Evolutionary conservation across 2,888 invertebrate species (phyloP).

Genomic region (Caenorhabditis panamensis): DNA sequence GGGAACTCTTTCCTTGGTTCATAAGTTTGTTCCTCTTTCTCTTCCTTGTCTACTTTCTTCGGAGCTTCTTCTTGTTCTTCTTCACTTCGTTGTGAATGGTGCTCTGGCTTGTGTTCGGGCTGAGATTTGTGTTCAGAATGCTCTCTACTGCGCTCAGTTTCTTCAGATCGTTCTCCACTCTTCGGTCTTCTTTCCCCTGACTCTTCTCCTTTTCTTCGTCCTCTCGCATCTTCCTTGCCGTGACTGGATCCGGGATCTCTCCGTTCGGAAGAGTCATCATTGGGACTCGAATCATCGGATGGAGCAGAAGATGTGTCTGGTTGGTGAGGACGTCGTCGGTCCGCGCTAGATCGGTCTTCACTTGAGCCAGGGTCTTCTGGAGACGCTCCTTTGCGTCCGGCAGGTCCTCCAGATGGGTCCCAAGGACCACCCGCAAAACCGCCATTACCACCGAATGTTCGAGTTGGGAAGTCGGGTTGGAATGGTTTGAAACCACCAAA

Average conservation of each 20-base stretch:
- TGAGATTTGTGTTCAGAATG: too few relatives aligned
- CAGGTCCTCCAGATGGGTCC: slow-evolving; percentile 59
- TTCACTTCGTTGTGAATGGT: not conserved
- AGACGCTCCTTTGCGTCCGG: slow-evolving; percentile 50
- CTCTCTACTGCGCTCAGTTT: not conserved
- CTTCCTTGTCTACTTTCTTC: slow-evolving; percentile 8
- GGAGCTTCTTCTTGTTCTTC: slow-evolving; percentile 2
- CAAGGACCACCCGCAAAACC: slow-evolving; percentile 65
- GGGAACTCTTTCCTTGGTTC: slow-evolving; percentile 43
- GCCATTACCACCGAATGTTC: slow-evolving; percentile 64
- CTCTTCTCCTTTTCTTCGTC: slow-evolving; percentile 23
- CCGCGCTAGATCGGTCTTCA: slow-evolving; percentile 52
- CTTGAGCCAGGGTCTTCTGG: slow-evolving; percentile 45
- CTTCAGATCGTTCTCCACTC: slow-evolving; percentile 25
- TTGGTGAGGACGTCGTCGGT: slow-evolving; percentile 59
- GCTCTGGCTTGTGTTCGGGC: too few relatives aligned
- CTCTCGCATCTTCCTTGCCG: slow-evolving; percentile 54
- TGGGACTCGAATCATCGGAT: slow-evolving; percentile 58
- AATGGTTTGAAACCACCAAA: slow-evolving; percentile 56
- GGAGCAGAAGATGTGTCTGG: slow-evolving; percentile 52
- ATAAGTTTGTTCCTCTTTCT: not conserved
- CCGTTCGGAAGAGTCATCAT: slow-evolving; percentile 60
- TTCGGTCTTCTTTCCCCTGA: slow-evolving; percentile 23
- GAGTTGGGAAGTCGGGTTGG: slow-evolving; percentile 57
- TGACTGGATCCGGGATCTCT: slow-evolving; percentile 45